Base-by-base conservation (phyloP, 2,797 vertebrate species). In the Tangara arthus region DNA sequence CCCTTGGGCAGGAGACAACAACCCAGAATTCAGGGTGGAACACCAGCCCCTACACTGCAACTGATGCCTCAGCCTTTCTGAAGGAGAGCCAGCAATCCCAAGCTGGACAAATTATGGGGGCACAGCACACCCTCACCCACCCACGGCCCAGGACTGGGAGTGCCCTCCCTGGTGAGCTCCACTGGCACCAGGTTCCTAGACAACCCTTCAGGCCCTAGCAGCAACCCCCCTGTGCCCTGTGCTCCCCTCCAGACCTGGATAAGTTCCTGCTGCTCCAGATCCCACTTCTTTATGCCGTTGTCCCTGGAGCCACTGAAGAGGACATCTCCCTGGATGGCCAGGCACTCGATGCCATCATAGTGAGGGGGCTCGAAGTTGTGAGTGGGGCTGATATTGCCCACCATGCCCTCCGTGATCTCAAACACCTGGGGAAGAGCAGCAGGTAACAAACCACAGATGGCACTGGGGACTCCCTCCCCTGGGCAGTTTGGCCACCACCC, bases 211-310 rank as follows among this genome's bases (percentile, higher is more conserved):
- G 18, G 2, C 7, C 46, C 17, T 30, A 53, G 39, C 53, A 93
- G 65, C 86, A 71, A 11, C 9, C 4, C 21, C 46, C 20, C 35
- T 81, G 13, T 49, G 27, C 30, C 60, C 46, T 34, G 16, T 0
- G 24, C 12, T 34, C 15, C 56, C 46, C 8, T 56, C 37, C 55
- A 23, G 82, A 99, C 99, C 99, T 99, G 99, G 79, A 97, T 98
- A 80, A 99, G 99, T 46, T 99, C 99, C 97, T 99, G 99, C 80
- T 99, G 99, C 86, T 98, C 98, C 97, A 99, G 97, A 95, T 99
- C 99, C 99, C 99, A 99, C 93, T 99, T 99, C 97, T 99, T 99
- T 82, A 99, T 98, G 91, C 99, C 99, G 1, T 99, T 99, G 97
- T 99, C 99, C 66, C 99, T 98, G 37, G 99, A 99, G 37, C 99